Percentiles rank a stretch among this genome's conserved stretches.
These are phyloP conservation scores for Pyralis farinalis DNA, from an alignment of 2,888 invertebrate genomes.

Conservation along the genomic window DNA sequence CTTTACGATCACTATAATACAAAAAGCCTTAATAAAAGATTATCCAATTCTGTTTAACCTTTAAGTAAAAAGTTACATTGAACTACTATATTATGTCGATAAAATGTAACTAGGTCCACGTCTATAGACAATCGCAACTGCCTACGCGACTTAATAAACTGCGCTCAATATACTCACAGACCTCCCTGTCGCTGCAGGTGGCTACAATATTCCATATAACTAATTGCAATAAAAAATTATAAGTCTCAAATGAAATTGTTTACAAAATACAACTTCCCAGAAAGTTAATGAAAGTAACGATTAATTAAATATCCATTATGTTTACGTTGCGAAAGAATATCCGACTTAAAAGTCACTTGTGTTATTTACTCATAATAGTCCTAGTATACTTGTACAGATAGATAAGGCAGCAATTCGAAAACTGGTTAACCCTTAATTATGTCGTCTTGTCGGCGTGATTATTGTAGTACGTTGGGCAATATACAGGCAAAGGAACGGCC, in stretches of 20 bases:
- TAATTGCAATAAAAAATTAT: slow-evolving; percentile 10
- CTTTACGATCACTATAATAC: too few relatives aligned
- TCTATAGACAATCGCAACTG: slow-evolving; percentile 7
- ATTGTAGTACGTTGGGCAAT: slow-evolving; percentile 53
- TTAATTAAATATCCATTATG: slow-evolving; percentile 19
- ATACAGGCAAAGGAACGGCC: slow-evolving; percentile 53
- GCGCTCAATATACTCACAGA: slow-evolving; percentile 8
- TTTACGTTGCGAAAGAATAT: slow-evolving; percentile 4
- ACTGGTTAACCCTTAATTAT: slow-evolving; percentile 41
- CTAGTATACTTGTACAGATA: slow-evolving; percentile 6
- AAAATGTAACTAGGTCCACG: too few relatives aligned
- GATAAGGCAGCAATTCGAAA: slow-evolving; percentile 21
- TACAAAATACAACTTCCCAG: slow-evolving; percentile 15
- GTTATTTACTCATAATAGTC: slow-evolving; percentile 1
- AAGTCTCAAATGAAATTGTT: slow-evolving; percentile 1
- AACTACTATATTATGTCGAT: too few relatives aligned
- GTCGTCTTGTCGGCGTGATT: slow-evolving; percentile 42
- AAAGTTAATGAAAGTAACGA: slow-evolving; percentile 12
- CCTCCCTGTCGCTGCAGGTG: slow-evolving; percentile 22
- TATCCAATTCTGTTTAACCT: too few relatives aligned
- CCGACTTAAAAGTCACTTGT: slow-evolving; percentile 3
- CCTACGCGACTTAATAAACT: slow-evolving; percentile 3
- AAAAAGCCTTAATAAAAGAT: too few relatives aligned
- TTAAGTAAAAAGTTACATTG: too few relatives aligned
- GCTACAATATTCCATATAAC: slow-evolving; percentile 10